These are phyloP conservation scores for Erythrolamprus reginae DNA, from an alignment of 2,113 vertebrate genomes.

Conservation along the genomic window DNA sequence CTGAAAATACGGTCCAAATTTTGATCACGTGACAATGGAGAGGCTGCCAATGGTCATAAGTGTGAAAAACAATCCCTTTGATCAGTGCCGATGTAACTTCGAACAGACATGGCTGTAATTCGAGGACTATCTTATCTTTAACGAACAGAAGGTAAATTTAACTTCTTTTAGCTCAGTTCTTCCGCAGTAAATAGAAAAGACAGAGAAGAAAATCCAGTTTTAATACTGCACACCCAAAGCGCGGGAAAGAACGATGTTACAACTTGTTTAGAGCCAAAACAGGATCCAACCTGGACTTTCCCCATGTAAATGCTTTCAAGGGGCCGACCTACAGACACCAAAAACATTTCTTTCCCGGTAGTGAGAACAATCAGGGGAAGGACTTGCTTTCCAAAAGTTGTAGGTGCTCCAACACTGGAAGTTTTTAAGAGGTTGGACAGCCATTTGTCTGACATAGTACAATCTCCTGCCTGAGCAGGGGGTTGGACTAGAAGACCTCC, in stretches of 20 bases:
- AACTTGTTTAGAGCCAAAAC: background rate
- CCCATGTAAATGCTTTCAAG: background rate
- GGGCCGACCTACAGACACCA: background rate
- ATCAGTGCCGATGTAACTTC: background rate
- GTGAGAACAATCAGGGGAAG: too few relatives aligned
- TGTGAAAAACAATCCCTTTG: background rate
- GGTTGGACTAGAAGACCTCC: too few relatives aligned
- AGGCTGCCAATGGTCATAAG: background rate
- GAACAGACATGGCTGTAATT: background rate
- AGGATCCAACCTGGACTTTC: background rate
- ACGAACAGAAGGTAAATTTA: background rate
- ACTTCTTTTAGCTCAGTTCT: background rate
- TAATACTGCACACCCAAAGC: background rate
- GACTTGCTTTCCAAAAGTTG: too few relatives aligned
- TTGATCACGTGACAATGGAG: background rate
- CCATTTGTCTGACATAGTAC: too few relatives aligned
- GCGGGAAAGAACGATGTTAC: background rate
- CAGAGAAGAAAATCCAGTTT: background rate
- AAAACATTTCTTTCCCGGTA: background rate
- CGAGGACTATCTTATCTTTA: background rate
- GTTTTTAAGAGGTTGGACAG: too few relatives aligned
- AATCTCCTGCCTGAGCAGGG: too few relatives aligned
- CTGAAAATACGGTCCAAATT: too few relatives aligned
- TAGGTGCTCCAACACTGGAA: too few relatives aligned
- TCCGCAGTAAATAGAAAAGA: background rate